Evolutionary conservation across 2,888 invertebrate genomes (phyloP).

Genomic region (Schizaphis graminum): DNA sequence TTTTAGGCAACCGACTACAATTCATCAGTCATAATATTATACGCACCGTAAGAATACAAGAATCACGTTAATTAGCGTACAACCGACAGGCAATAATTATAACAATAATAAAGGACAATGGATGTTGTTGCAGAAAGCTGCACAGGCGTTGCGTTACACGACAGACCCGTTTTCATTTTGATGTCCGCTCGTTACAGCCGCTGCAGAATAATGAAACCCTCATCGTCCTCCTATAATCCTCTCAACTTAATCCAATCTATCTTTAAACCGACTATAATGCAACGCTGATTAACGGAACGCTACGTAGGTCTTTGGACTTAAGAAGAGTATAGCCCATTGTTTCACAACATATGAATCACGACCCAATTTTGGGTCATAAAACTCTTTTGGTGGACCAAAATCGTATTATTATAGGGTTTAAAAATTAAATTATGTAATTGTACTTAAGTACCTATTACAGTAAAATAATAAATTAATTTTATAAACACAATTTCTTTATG

Average conservation of each 20-base stretch:
- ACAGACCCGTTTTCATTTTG: slow-evolving; percentile 52
- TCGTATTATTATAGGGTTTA: no score
- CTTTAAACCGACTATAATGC: slow-evolving; percentile 56
- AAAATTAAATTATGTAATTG: neutral
- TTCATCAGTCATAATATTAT: neutral
- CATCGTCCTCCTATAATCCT: slow-evolving; percentile 49
- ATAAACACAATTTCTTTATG: neutral
- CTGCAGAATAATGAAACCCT: slow-evolving; percentile 54
- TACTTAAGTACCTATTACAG: neutral
- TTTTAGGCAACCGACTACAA: neutral
- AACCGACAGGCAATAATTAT: slow-evolving; percentile 11
- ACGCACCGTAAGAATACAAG: neutral
- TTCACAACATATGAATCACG: neutral
- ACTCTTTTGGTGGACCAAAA: no score
- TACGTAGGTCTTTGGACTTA: neutral
- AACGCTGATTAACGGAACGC: slow-evolving; percentile 53
- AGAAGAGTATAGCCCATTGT: neutral
- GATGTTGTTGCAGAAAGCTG: slow-evolving; percentile 6
- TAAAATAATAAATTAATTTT: neutral
- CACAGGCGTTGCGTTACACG: slow-evolving; percentile 5
- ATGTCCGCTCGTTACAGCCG: slow-evolving; percentile 48
- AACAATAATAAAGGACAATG: slow-evolving; percentile 38
- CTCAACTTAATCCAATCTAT: slow-evolving; percentile 53
- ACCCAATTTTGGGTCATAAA: neutral
- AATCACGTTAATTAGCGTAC: slow-evolving; percentile 36